Evolutionary conservation across 2,797 vertebrate genomes (phyloP), one percentile per base, ranked within the genome.

Genomic region (Tapirus indicus): DNA sequence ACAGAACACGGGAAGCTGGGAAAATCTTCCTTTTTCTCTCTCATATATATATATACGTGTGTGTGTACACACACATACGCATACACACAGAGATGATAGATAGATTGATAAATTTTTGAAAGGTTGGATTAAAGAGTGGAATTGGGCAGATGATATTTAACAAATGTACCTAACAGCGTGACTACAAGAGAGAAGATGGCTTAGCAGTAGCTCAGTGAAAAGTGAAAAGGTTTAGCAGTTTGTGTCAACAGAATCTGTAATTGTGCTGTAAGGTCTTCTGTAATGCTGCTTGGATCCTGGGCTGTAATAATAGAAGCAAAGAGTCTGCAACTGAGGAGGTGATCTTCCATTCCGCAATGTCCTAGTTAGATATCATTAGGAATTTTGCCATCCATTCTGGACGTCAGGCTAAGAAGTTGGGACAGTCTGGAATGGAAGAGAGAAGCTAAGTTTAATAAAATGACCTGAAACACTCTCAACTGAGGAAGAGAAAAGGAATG

Each of bases 391-490:
- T 94, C 25, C 25, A 27, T 54, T 88, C 21, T 35, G 54, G 52
- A 64, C 35, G 68, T 72, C n/a, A 72, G 27, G 35, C 32, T 23
- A 89, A 78, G 92, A 62, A 87, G 6, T 14, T 62, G 41, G 16
- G 83, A 17, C 1, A 35, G 6, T 13, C 14, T 68, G 35, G 21
- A 64, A 64, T 52, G 47, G 52, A 54, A 41, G 68, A 93, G 52
- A 88, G 78, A 88, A 88, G 20, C 23, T 58, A 74, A 86, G 21
- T 82, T 85, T 91, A 66, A 64, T 54, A 74, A 90, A 91, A 77
- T 69, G 13, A 88, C 52, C 29, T 16, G 20, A 74, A 68, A 68
- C 17, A 86, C 2, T 64, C 17, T 84, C 29, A 74, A 5, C 1
- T 2, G 29, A 86, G 16, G 32, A 87, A 91, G 17, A 29, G 12